Base-by-base conservation (phyloP, 2,797 vertebrate genomes). In the Champsocephalus gunnari region DNA sequence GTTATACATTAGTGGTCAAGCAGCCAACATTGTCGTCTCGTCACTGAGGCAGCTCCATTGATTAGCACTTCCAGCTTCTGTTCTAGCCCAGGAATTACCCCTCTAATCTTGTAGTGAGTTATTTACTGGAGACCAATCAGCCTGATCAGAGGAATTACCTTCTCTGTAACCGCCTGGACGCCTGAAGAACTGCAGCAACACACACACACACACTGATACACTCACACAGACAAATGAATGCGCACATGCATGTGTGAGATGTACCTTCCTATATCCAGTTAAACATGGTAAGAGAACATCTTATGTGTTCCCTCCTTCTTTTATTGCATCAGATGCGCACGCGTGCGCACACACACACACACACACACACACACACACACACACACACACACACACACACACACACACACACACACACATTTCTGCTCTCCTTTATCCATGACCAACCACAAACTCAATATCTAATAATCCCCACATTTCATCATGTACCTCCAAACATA, bases 41-140 rank as follows among this genome's bases (percentile, higher is more conserved):
- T 93, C 92, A 92, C 87, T 84, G 90, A 92, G 91, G 91, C 93
- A 93, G 89, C 89, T 93, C 83, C 92, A 95, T 95, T 94, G 94
- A 95, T 95, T 94, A 92, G 92, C 89, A 92, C 93, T 92, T 93
- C 92, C 87, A 91, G 92, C 90, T 89, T 85, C 91, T 90, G 91
- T 91, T 92, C 92, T 91, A 91, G 88, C 90, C 90, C 90, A 92
- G 86, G 92, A 95, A 94, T 95, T 94, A 95, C 91, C 92, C 79
- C 78, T 90, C 92, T 94, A 94, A 94, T 95, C 93, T 92, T 92
- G 92, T 90, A 83, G 87, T 92, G 89, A 94, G 90, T 91, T 94
- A 94, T 94, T 94, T 92, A 92, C 88, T 84, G 87, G 88, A 90
- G 86, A 90, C 89, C 91, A 92, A 94, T 94, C 91, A 93, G 85